A percentile compares a stretch with the other conserved stretches of the same genome.
Conservation (phyloP, 2,888 invertebrate genomes). For the Ptychoptera contaminata region DNA sequence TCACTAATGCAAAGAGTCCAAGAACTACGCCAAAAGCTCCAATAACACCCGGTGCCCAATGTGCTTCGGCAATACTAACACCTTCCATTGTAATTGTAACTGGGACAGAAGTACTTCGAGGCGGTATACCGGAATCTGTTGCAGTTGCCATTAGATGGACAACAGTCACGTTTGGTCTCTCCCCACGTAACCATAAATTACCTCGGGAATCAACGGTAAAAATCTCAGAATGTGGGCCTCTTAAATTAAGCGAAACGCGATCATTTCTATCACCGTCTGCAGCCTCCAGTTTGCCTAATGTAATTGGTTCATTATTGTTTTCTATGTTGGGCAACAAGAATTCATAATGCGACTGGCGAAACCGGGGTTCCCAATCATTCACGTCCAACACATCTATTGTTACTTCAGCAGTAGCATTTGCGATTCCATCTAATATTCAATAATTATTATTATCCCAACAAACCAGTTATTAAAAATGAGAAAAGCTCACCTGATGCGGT, state of each 20-base stretch:
- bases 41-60: constrained; percentile 32
- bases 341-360: constrained; percentile 76
- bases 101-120: constrained; percentile 53
- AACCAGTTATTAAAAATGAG: too few species aligned
- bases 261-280: constrained; percentile 75
- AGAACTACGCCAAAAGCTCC: constrained; percentile 54
- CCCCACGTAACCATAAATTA: constrained; percentile 46
- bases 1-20: constrained; percentile 56
- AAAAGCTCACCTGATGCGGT: constrained; percentile 34
- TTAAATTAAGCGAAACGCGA: constrained; percentile 50
- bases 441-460: too few species aligned
- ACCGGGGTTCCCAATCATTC: constrained; percentile 88
- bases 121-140: constrained; percentile 71
- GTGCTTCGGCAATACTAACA: constrained; percentile 28
- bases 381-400: constrained; percentile 70
- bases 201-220: constrained; percentile 27
- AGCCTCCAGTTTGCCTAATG: constrained; percentile 58
- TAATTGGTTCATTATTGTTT: constrained; percentile 22
- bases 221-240: constrained; percentile 47
- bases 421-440: constrained; percentile 34
- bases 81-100: constrained; percentile 46
- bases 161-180: constrained; percentile 36
- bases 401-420: constrained; percentile 69
- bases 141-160: constrained; percentile 70
- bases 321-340: constrained; percentile 35